A percentile compares a stretch with the other conserved stretches of the same genome.
Evolutionary conservation across 1,140 invertebrate genomes (phyloP).

Genomic region (Brachionus asplanchnoidis): DNA sequence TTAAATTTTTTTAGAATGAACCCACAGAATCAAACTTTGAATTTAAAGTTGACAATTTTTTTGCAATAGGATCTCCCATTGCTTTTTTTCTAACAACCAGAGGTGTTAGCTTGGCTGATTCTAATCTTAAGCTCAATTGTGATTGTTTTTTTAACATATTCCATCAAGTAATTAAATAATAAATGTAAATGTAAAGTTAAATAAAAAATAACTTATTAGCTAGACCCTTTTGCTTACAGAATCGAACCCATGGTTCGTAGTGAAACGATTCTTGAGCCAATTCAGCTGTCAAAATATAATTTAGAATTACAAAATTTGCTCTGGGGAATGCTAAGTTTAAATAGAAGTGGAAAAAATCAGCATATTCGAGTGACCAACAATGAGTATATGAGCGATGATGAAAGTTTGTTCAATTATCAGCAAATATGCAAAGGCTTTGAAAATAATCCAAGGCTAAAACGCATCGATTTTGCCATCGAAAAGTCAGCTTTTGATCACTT

Average conservation of each 20-base stretch:
- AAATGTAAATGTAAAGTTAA: neutral
- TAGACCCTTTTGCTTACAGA: conserved; percentile 9
- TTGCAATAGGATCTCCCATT: neutral
- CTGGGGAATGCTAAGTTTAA: neutral
- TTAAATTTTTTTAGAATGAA: neutral
- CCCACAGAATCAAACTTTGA: neutral
- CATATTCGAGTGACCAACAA: neutral
- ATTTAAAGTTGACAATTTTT: conserved; percentile 8
- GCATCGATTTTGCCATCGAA: neutral
- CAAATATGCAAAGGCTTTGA: neutral
- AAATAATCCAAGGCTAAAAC: neutral
- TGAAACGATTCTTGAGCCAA: neutral
- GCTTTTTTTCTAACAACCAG: neutral
- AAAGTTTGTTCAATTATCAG: neutral
- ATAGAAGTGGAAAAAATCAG: neutral
- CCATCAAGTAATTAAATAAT: neutral
- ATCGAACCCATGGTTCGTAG: neutral
- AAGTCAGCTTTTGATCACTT: neutral
- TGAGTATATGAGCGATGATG: neutral
- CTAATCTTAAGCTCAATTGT: neutral
- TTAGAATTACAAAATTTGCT: neutral
- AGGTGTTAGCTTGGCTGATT: neutral
- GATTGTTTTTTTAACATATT: conserved; percentile 4
- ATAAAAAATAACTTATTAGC: neutral
- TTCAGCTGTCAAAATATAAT: neutral